Base-by-base conservation (phyloP, 2,113 vertebrate genomes). In the Myodes glareolus region DNA sequence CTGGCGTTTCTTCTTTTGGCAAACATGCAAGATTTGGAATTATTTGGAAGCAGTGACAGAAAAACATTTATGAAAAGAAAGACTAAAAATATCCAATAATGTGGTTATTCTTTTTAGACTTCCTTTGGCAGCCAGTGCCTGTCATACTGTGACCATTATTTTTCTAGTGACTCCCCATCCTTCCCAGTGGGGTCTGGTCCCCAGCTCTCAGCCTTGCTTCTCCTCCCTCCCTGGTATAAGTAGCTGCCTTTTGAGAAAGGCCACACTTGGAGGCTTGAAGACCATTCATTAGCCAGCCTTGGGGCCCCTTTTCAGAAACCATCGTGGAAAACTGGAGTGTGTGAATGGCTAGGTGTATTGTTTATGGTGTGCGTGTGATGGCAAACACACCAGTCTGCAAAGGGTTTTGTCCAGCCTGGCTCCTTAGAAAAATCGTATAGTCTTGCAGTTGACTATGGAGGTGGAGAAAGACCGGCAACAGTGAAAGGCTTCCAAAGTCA, bases 51-150 rank as follows among this genome's bases (percentile, higher is more conserved):
- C 95, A 96, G 81, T 98, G 72, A 95, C 92, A 94, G 52, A 47
- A 84, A 97, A 97, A 98, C 97, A 97, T 96, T 97, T 98, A 82
- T 92, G 93, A 96, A 97, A 95, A 97, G 93, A 94, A 95, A 97
- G 97, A 82, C 98, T 98, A 98, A 98, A 98, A 98, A 98, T 98
- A 98, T 11, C 97, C 90, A 95, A 42, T 97, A 94, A 91, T 95
- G 76, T 94, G 90, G 82, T 96, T 97, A 92, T 97, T 96, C 97
- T 97, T 93, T 92, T 96, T 78, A 72, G 0, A 96, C 93, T 96
- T 89, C 72, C 36, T 97, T 97, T 98, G 97, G 95, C 98, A 94
- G 97, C 94, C 12, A 61, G 92, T 95, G 97, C 78, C 58, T 97
- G 95, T 96, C 95, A 52, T 63, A 93, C 90, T 95, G 55, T 98